Evolutionary conservation across 2,888 invertebrate species (phyloP).

Genomic region (Apamea sordens): DNA sequence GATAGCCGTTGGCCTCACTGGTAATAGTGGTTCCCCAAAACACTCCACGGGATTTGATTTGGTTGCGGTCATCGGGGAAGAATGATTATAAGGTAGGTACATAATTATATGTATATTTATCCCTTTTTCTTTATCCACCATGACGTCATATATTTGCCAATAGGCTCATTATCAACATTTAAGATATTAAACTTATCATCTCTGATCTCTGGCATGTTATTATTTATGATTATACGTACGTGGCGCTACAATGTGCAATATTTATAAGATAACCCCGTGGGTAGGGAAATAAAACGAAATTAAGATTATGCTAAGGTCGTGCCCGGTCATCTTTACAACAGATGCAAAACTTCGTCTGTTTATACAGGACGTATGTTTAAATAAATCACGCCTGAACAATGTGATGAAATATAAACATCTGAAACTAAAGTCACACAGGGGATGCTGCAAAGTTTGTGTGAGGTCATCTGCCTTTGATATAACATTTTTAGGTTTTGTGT

Average conservation of each 20-base stretch:
- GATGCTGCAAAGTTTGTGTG: neutral
- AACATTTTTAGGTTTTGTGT: neutral
- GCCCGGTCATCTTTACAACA: conserved; percentile 42
- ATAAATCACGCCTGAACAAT: conserved; percentile 26
- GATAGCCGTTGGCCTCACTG: neutral
- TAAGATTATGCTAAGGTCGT: conserved; percentile 52
- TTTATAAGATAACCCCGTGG: conserved; percentile 51
- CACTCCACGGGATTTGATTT: neutral
- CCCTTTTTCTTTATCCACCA: neutral
- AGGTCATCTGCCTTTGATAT: neutral
- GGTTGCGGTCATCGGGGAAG: neutral
- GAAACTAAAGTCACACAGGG: neutral
- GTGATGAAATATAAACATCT: conserved; percentile 11
- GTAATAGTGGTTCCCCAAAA: neutral
- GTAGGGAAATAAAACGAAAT: conserved; percentile 53
- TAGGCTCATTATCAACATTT: conserved; percentile 7
- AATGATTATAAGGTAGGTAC: neutral
- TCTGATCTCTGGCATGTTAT: conserved; percentile 32
- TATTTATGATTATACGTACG: conserved; percentile 28
- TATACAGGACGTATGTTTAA: conserved; percentile 24
- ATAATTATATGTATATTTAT: neutral
- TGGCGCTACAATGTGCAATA: conserved; percentile 36
- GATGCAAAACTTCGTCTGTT: conserved; percentile 27
- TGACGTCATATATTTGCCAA: conserved; percentile 16
- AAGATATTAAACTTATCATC: conserved; percentile 11